Percentiles rank a stretch among this genome's conserved stretches.
Conservation (phyloP, 2,797 vertebrate genomes). For the Botia almorhae region DNA sequence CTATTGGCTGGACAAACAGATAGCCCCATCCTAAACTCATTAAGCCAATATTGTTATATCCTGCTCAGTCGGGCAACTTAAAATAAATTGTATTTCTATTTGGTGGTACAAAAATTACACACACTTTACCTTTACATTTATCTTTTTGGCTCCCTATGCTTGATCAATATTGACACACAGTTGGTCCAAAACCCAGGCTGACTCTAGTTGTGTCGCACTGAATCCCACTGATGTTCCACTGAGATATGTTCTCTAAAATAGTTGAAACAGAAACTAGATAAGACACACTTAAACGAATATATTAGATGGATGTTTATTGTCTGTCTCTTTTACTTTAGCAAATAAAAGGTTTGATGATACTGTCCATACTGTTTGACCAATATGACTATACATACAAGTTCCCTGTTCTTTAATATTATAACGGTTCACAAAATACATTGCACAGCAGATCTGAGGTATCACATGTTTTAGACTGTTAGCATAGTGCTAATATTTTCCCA, state of each 20-base stretch:
- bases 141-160: not conserved
- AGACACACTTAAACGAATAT: no score
- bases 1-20: not conserved
- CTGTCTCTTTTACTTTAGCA: not conserved
- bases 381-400: not conserved
- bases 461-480: not conserved
- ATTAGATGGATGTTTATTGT: no score
- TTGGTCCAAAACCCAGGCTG: slow-evolving; percentile 12
- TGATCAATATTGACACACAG: not conserved
- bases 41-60: not conserved
- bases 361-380: not conserved
- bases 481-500: slow-evolving; percentile 36
- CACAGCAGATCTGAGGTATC: not conserved
- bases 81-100: no score
- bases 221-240: slow-evolving; percentile 4
- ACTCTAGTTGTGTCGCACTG: slow-evolving; percentile 12
- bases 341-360: not conserved
- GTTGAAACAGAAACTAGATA: no score
- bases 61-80: not conserved
- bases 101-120: no score
- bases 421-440: not conserved
- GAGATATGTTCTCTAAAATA: slow-evolving; percentile 1
- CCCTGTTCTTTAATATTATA: not conserved
- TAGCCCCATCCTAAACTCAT: not conserved
- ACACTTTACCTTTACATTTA: not conserved